Conservation (phyloP, 2,113 vertebrate genomes). For the Atractosteus spatula region DNA sequence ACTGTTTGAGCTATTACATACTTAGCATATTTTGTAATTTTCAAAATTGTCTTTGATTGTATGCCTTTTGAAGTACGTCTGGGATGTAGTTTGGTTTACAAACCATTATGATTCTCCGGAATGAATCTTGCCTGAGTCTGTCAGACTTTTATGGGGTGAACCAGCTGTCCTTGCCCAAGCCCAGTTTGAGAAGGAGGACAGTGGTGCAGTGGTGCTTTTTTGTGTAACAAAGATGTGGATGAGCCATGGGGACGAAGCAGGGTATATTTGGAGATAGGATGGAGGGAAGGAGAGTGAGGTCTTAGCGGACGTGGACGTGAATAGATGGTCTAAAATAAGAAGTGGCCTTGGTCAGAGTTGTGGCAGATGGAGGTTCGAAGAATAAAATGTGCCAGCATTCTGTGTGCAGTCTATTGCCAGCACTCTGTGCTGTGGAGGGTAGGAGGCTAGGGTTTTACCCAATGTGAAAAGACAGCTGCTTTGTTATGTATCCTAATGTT, state of each 20-base stretch:
- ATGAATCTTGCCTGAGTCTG: constrained; percentile 21
- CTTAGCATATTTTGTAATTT: constrained; percentile 37
- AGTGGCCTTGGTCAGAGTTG: constrained; percentile 67
- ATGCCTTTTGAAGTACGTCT: constrained; percentile 33
- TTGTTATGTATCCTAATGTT: constrained; percentile 53
- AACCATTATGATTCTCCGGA: constrained; percentile 25
- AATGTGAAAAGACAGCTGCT: constrained; percentile 70
- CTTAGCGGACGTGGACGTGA: constrained; percentile 50
- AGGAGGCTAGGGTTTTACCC: constrained; percentile 51
- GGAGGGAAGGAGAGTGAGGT: constrained; percentile 41
- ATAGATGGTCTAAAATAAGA: constrained; percentile 73
- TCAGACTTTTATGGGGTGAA: constrained; percentile 43
- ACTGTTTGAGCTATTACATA: constrained; percentile 36
- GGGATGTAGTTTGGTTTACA: constrained; percentile 51
- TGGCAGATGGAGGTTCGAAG: constrained; percentile 75
- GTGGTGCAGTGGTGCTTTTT: constrained; percentile 58
- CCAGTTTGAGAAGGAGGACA: constrained; percentile 63
- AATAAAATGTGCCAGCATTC: constrained; percentile 71
- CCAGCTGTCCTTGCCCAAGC: constrained; percentile 60
- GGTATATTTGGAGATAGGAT: constrained; percentile 50
- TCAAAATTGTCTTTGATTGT: constrained; percentile 33
- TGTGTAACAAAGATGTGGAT: constrained; percentile 43
- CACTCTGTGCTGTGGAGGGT: constrained; percentile 56
- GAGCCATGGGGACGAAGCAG: constrained; percentile 53
- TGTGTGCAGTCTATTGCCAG: constrained; percentile 68